Percentiles rank a stretch among this genome's conserved stretches.
phyloP scores from a whole-genome alignment of 2,888 invertebrate genomes.

The Cetonia aurata region DNA sequence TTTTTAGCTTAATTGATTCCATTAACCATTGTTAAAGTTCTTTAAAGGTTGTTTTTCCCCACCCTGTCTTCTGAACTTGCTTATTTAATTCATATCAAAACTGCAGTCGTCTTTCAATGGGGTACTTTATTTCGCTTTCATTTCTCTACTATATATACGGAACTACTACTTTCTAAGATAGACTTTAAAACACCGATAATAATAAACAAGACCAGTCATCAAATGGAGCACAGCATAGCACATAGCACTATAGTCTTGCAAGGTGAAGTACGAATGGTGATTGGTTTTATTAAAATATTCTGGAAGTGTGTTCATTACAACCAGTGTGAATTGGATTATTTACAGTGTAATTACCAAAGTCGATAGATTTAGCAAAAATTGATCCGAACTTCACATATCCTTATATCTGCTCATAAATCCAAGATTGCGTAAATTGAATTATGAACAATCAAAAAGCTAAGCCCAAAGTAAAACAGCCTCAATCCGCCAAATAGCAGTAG shows the following conservation, averaged over 20 bases:
- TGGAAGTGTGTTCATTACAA: no score
- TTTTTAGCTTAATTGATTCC: no score
- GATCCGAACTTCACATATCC: constrained; percentile 34
- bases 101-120: constrained; percentile 51
- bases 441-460: constrained; percentile 20
- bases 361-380: constrained; percentile 33
- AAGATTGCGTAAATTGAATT: constrained; percentile 1
- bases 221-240: constrained; percentile 63
- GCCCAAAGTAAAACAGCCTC: constrained; percentile 18
- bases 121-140: constrained; percentile 2
- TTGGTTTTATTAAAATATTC: constrained; percentile 9
- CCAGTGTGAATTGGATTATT: constrained; percentile 27
- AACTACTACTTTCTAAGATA: constrained; percentile 43
- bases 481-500: constrained; percentile 8
- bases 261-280: constrained; percentile 43
- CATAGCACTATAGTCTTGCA: constrained; percentile 55
- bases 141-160: constrained; percentile 22
- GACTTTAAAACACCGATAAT: constrained; percentile 38
- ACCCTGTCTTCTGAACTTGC: constrained; percentile 47
- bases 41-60: no score
- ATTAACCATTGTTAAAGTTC: no score
- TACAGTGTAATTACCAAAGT: constrained; percentile 8
- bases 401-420: constrained; percentile 1
- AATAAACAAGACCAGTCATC: constrained; percentile 58
- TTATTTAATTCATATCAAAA: constrained; percentile 37